Base-by-base conservation (phyloP, 2,113 vertebrate genomes). In the Miniopterus natalensis region DNA sequence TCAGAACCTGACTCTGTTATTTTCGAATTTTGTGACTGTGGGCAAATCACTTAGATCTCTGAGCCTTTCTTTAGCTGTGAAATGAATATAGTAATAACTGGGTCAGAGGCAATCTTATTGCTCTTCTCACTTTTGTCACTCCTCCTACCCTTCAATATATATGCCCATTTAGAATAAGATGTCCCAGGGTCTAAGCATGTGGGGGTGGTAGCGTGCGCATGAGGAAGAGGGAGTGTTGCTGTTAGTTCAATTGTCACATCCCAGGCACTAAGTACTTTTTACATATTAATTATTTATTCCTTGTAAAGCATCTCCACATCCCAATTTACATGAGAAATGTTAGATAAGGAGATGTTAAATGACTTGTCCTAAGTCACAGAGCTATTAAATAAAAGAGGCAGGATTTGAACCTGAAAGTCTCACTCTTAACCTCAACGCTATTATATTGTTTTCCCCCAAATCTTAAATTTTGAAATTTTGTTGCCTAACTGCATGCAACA, bases 401-500 rank as follows among this genome's bases (percentile, higher is more conserved):
- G 29, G n/a, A 42, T 53, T 65, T 79, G 9, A 96, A 59, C 10
- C n/a, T 12, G n/a, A 31, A 94, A 90, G 15, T 92, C 20, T 71
- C 55, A 84, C 40, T 70, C 2, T 92, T 71, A 90, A 53, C 25
- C 27, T 91, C 51, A 84, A 9, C 53, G 23, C 3, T 70, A 84
- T 75, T 51, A 20, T 42, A 51, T 68, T 66, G n/a, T 15, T 70
- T 84, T 63, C 45, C 49, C 11, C 6, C 2, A 89, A 8, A 89
- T 70, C 4, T 88, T 80, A 61, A 55, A 42, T 75, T 86, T 65
- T 77, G 36, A 75, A 42, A 65, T 90, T 70, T 7, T 49, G n/a
- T 78, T 55, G 23, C 8, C 31, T 66, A 5, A 18, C 5, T 87
- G 23, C 6, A 68, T 70, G 25, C 1, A 42, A 49, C 12, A 71